phyloP scores from a whole-genome alignment of 2,113 vertebrate genomes.

The Boleophthalmus pectinirostris region DNA sequence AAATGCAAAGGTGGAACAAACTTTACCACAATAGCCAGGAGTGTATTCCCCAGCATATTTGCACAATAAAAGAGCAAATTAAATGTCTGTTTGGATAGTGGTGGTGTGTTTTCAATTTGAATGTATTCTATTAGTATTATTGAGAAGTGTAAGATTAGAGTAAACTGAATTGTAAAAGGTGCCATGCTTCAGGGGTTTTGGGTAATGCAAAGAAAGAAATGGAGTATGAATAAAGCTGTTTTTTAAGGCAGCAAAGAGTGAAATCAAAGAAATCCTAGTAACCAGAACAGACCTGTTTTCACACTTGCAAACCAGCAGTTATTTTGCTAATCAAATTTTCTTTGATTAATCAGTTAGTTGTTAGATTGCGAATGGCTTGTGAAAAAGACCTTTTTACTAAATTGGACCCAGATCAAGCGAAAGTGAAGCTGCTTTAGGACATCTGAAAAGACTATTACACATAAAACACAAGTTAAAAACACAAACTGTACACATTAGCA shows the following conservation, averaged over 20 bases:
- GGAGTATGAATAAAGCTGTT: not conserved
- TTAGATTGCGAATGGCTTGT: too few species aligned
- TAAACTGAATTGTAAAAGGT: not conserved
- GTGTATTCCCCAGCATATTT: constrained; percentile 8
- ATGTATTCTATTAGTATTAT: not conserved
- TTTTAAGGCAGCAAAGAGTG: not conserved
- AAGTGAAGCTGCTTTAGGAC: too few species aligned
- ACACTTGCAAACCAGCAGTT: not conserved
- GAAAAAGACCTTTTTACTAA: too few species aligned
- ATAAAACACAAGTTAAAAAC: too few species aligned
- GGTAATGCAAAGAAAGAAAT: not conserved
- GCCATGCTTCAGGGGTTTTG: not conserved
- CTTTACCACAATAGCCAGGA: constrained; percentile 14
- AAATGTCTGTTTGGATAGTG: constrained; percentile 2
- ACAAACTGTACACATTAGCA: too few species aligned
- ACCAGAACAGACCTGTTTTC: not conserved
- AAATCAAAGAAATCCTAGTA: not conserved
- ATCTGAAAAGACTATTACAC: too few species aligned
- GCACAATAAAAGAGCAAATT: constrained; percentile 7
- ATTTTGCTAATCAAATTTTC: too few species aligned
- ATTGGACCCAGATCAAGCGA: too few species aligned
- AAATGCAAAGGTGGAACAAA: constrained; percentile 25
- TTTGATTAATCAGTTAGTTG: too few species aligned
- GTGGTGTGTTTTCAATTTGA: not conserved
- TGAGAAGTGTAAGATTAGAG: not conserved